Base-by-base conservation (phyloP, 2,888 invertebrate species). In the Anoplius nigerrimus region DNA sequence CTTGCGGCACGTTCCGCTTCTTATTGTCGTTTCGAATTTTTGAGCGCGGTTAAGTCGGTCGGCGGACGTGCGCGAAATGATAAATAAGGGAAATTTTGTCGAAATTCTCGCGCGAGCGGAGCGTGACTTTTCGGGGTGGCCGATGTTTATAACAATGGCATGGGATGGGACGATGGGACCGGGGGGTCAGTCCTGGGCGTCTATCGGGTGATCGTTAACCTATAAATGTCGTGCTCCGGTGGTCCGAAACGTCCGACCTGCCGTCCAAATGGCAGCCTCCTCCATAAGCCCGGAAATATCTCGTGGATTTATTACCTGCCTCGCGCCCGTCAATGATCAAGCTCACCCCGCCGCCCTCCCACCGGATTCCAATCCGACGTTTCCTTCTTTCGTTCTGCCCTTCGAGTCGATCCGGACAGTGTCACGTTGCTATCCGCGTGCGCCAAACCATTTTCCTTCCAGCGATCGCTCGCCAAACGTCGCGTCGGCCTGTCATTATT, bases 121-220 rank as follows among this genome's bases (percentile, higher is more conserved):
- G 16, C 24, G 34, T 16, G n/a, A 3, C 46, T 46, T 42, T 56
- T 56, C 42, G 18, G n/a, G n/a, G n/a, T n/a, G n/a, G n/a, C 63
- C 65, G 53, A 55, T 55, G 67, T 64, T 71, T 68, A 69, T 62
- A 51, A 54, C 56, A 68, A 62, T 56, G 63, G 71, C 66, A 65
- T 57, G 15, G 68, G 55, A 74, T 68, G 61, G 24, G 51, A 22
- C 15, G 52, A 15, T 45, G 18, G 63, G 63, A 66, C 66, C 15
- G 52, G n/a, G 45, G 18, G 63, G 63, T 68, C 66, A 64, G 71
- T 69, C 61, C 46, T 24, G 54, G 15, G 53, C 68, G 56, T 67
- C 65, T 62, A 68, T 48, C 24, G 20, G 27, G 15, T 21, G 78
- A 78, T 80, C 82, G 81, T 82, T 82, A 82, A 78, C 76, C 80